Base-by-base conservation (phyloP, 2,113 vertebrate genomes). In the Tupaia chinensis region DNA sequence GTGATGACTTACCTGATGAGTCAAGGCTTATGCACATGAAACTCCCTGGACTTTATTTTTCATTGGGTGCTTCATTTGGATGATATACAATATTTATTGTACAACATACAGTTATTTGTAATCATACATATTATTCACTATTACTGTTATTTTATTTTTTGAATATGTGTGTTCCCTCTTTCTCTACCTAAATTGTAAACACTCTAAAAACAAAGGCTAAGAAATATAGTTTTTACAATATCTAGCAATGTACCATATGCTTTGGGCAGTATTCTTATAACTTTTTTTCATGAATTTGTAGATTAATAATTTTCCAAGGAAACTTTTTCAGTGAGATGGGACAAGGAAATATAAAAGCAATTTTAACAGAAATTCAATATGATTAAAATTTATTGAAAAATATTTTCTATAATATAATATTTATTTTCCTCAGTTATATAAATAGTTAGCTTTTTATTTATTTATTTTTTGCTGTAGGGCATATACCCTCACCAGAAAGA, bases 331-430 rank as follows among this genome's bases (percentile, higher is more conserved):
- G 1, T 77, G 58, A 44, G 72, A 84, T 95, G 29, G 20, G 17
- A 12, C 9, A 76, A 69, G 25, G 56, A 65, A 63, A 27, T 66
- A 29, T 22, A 5, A 92, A 92, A 79, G 12, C 73, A 77, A 56
- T 79, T 91, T 91, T 68, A 89, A 84, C 60, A 80, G 3, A 34
- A 9, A 56, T 96, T 96, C 4, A 77, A 25, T 27, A 34, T 92
- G 25, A 65, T 82, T 72, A 20, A 83, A 79, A 68, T 70, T 91
- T 92, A 11, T 29, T 82, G 10, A 56, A 74, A 80, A 56, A 2
- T 25, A 0, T 73, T 91, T 65, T 25, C 32, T 70, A 11, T 65
- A 29, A 56, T 0, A 9, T 78, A 68, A 10, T 60, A 5, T 58
- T 87, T 77, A 17, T 32, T 85, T 85, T 63, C 7, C 19, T 54